Evolutionary conservation across 2,888 invertebrate genomes (phyloP).

Genomic region (Chymomyza procnemis): DNA sequence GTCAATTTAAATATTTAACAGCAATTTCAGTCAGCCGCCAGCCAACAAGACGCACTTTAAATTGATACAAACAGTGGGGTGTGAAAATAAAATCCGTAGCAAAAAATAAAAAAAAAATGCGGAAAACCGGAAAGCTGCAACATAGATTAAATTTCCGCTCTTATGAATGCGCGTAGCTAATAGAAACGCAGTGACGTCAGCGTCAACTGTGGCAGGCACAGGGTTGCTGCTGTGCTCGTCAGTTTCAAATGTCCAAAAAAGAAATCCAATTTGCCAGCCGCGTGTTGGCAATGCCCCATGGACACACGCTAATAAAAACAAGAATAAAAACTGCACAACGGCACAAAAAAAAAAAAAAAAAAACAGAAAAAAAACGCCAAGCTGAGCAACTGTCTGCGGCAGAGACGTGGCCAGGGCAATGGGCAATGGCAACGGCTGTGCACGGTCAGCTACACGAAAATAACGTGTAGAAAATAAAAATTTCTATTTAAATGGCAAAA

Average conservation of each 20-base stretch:
- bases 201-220: background rate
- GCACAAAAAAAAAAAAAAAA: conserved; percentile 2
- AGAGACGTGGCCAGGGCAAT: conserved; percentile 23
- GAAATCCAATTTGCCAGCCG: conserved; percentile 65
- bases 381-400: conserved; percentile 39
- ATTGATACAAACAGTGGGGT: conserved; percentile 45
- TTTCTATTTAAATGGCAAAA: conserved; percentile 72
- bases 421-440: conserved; percentile 9
- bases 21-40: conserved; percentile 27
- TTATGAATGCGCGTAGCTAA: conserved; percentile 64
- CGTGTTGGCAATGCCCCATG: conserved; percentile 59
- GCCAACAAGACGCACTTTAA: conserved; percentile 42
- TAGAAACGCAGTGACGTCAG: conserved; percentile 43
- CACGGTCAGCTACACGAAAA: conserved; percentile 24
- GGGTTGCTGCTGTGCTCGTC: conserved; percentile 32
- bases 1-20: conserved; percentile 71
- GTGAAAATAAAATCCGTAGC: too few relatives aligned
- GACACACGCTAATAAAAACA: conserved; percentile 64
- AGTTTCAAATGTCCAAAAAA: conserved; percentile 65
- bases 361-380: too few relatives aligned
- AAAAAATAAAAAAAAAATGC: background rate
- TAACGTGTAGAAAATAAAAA: conserved; percentile 70
- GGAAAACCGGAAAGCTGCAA: conserved; percentile 30
- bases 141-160: conserved; percentile 66
- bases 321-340: background rate